These are phyloP conservation scores for Podotricha telesiphe DNA, from an alignment of 2,888 invertebrate species.

Conservation along the genomic window DNA sequence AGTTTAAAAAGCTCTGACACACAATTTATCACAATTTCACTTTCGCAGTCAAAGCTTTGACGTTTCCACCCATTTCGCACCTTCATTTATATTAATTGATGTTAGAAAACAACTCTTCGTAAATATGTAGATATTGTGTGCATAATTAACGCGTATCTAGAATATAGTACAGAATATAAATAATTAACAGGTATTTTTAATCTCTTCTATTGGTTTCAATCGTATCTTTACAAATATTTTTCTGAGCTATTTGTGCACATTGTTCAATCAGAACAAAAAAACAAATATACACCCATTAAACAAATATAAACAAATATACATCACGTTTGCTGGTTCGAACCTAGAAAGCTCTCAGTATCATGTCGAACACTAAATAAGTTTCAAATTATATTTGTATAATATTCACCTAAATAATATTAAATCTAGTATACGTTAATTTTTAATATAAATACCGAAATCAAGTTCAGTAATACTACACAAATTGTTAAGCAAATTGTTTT, in stretches of 20 bases:
- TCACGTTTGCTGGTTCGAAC: too few species aligned
- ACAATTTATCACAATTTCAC: slow-evolving; percentile 43
- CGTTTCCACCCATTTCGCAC: slow-evolving; percentile 18
- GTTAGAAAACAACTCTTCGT: slow-evolving; percentile 14
- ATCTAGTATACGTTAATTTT: background rate
- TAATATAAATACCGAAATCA: slow-evolving; percentile 12
- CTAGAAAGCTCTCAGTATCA: too few species aligned
- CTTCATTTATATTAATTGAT: slow-evolving; percentile 30
- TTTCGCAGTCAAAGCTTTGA: slow-evolving; percentile 32
- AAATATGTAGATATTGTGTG: background rate
- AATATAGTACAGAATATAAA: background rate
- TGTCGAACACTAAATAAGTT: too few species aligned
- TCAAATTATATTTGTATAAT: too few species aligned
- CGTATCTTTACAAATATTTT: too few species aligned
- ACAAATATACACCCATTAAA: too few species aligned
- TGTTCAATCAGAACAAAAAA: too few species aligned
- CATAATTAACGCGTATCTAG: background rate
- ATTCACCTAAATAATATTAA: background rate
- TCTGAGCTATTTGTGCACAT: too few species aligned
- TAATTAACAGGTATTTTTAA: too few species aligned
- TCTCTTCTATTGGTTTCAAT: too few species aligned
- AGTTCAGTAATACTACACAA: background rate
- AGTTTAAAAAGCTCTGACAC: slow-evolving; percentile 16
- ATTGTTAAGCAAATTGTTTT: background rate
- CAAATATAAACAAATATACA: too few species aligned